Base-by-base conservation (phyloP, 2,113 vertebrate species). In the Forbesichthys agassizii region DNA sequence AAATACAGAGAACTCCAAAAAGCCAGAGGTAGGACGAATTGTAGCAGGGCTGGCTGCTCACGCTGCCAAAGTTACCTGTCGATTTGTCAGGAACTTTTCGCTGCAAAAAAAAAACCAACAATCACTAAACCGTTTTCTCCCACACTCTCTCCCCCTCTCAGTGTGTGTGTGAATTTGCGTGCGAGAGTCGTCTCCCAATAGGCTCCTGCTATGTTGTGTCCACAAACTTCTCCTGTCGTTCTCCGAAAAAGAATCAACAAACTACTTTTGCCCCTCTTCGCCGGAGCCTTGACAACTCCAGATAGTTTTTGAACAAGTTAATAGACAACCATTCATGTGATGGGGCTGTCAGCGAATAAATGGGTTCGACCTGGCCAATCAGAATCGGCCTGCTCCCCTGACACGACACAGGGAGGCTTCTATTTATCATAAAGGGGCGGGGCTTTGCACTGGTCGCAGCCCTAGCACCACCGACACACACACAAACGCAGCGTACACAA, bases 221-320 rank as follows among this genome's bases (percentile, higher is more conserved):
- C 90, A 92, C 88, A 92, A 91, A 93, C 89, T 92, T 91, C 87
- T 92, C 82, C 87, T 81, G 92, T 88, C 84, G 80, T 92, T 93
- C 96, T 92, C 84, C 78, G 66, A 81, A 85, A 94, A 94, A 93
- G 92, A 95, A 93, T 94, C 93, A 95, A 94, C 94, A 93, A 94
- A 95, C 92, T 93, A 93, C 94, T 95, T 96, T 95, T 91, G 87
- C 92, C 88, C 92, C 91, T 91, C 93, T 94, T 90, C 90, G 90
- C 85, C 86, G 69, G 93, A 92, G 96, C 95, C 94, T 95, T 98
- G 96, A 97, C 96, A 98, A 98, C 95, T 98, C 96, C 96, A 91
- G 95, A 96, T 95, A 99, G 94, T 99, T 98, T 98, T 98, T 95
- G 96, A 98, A 98, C 97, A 99, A 99, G 96, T 98, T 99, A 98